Evolutionary conservation across 2,113 vertebrate genomes (phyloP), one percentile per base, ranked within the genome.

Genomic region (Uropsilus gracilis): DNA sequence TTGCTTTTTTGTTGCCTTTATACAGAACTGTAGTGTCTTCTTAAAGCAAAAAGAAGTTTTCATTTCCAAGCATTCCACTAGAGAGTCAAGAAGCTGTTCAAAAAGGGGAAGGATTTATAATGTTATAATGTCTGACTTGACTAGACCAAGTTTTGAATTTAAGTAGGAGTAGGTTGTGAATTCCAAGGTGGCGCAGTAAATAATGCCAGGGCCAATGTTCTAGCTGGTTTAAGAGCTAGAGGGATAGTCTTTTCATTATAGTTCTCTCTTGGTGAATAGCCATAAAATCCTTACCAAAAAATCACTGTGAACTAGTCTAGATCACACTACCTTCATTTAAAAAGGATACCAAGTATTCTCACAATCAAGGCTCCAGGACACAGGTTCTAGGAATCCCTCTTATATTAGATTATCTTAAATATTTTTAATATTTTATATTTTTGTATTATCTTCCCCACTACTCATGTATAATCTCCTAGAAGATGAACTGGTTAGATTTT

Each of bases 11-110:
- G 61, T 24, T 71, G 64, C 59, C 66, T 32, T 71, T 39, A 91
- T 34, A 24, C 9, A 24, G 89, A 89, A 37, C 13, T 20, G 86
- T 7, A 46, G 18, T 44, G 53, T 68, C 28, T 57, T 44, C 5
- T 50, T 61, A 63, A 32, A 64, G 61, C 68, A 73, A 81, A 93
- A 71, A 46, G 39, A 78, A 86, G 17, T 6, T 89, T 77, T 93
- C 30, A 13, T 66, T 83, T 85, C 13, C 64, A 39, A n/a, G 53
- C 50, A n/a, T 48, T 89, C 28, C 16, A 73, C 14, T 10, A 85
- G n/a, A 28, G 28, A 34, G 10, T 32, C 26, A 55, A 83, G 53
- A 64, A 73, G 37, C 3, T 94, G 11, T 84, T 42, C 39, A 34
- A 34, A 89, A 53, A 12, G 2, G 16, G 6, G 28, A 32, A 50